Percentiles rank a stretch among this genome's conserved stretches.
Evolutionary conservation across 2,113 vertebrate species (phyloP).

Genomic region (Saimiri boliviensis): DNA sequence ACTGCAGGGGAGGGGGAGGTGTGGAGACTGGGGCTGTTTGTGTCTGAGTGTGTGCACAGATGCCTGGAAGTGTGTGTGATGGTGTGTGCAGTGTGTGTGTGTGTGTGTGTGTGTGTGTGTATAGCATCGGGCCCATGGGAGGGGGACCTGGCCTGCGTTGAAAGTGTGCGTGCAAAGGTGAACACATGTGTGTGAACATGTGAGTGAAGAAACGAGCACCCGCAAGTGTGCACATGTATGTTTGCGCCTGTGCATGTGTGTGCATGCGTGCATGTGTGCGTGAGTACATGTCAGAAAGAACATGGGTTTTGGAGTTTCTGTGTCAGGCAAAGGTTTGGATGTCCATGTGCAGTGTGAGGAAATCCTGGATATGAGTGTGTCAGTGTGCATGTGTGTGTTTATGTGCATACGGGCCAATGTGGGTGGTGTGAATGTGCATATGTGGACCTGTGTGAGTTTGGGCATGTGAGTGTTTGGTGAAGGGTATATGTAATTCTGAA

Average conservation of each 20-base stretch:
- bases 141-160: rapidly evolving
- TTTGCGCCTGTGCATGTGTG: rapidly evolving
- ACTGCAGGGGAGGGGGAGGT: rapidly evolving
- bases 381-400: neutral
- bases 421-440: too few species aligned
- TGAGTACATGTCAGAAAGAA: neutral
- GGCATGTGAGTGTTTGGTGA: neutral
- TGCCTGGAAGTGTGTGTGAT: neutral
- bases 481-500: neutral
- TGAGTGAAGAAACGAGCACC: neutral
- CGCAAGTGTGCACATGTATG: rapidly evolving
- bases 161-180: rapidly evolving
- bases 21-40: rapidly evolving
- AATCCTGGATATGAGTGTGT: too few species aligned
- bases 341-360: neutral
- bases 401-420: too few species aligned
- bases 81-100: neutral
- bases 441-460: neutral
- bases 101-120: neutral
- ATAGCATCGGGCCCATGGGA: neutral
- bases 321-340: neutral
- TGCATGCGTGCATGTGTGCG: neutral
- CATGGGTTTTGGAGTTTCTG: rapidly evolving
- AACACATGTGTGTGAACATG: rapidly evolving
- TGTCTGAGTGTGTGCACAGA: neutral